A percentile compares a stretch with the other conserved stretches of the same genome.
Conservation (phyloP, 2,113 vertebrate species). For the Herpetotheres cachinnans region DNA sequence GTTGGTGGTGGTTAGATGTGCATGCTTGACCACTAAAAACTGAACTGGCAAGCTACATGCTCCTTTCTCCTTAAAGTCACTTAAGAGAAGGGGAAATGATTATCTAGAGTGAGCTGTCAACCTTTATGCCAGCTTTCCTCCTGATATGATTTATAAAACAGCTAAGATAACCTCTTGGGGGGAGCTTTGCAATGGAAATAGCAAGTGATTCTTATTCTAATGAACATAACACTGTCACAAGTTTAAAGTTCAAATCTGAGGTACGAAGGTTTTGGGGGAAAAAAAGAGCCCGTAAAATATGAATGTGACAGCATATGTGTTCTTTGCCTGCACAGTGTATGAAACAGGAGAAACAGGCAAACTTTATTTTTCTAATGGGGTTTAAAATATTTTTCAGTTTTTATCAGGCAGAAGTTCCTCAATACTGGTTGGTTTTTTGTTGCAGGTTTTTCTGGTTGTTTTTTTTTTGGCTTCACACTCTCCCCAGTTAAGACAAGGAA, state of each 20-base stretch:
- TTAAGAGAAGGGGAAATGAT: constrained; percentile 24
- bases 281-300: constrained; percentile 26
- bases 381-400: constrained; percentile 17
- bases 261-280: constrained; percentile 17
- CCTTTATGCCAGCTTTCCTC: constrained; percentile 61
- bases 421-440: not conserved
- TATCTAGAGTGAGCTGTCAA: constrained; percentile 63
- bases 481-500: not conserved
- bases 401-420: not conserved
- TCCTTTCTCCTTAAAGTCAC: constrained; percentile 49
- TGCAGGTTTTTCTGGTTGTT: rapidly evolving
- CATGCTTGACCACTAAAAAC: constrained; percentile 42
- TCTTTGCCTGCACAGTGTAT: constrained; percentile 4
- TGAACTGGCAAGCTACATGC: constrained; percentile 39
- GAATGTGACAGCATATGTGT: constrained; percentile 56
- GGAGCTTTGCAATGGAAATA: constrained; percentile 63
- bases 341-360: constrained; percentile 32
- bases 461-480: not conserved
- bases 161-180: constrained; percentile 50
- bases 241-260: constrained; percentile 67
- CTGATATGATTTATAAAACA: constrained; percentile 60
- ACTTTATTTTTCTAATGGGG: constrained; percentile 40
- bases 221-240: constrained; percentile 68
- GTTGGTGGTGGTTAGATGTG: not conserved
- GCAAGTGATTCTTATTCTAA: constrained; percentile 67